Base-by-base conservation (phyloP, 2,888 invertebrate species). In the Drosophila percnosoma region DNA sequence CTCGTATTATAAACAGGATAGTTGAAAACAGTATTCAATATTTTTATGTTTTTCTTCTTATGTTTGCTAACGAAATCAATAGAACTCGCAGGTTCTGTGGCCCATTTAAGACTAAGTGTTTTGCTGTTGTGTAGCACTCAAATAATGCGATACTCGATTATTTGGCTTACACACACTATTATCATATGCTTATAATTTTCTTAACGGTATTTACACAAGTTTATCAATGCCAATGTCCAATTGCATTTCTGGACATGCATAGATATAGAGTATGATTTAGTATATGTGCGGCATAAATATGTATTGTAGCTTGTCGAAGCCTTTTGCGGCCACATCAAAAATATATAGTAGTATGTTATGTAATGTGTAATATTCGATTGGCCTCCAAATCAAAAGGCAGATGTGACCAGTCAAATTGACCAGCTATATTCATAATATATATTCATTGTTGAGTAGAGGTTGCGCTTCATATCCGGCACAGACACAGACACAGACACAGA, bases 161-260 rank as follows among this genome's bases (percentile, higher is more conserved):
- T 75, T 78, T 78, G 78, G 42, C 61, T 33, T 49, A 66, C 74
- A 75, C 72, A 33, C 38, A n/a, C 24, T 24, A 18, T 34, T 36
- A 29, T 21, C 40, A 24, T 64, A 59, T n/a, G 55, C 54, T 42
- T 61, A 33, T 57, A 40, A 24, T 33, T 48, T 64, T 8, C 79
- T 64, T 68, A 64, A 63, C 55, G 57, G 57, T 78, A 78, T 78
- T 76, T 80, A 78, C 81, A 78, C 57, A 71, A 52, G 54, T 48
- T 63, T 45, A 29, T 58, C 40, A 42, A 38, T 59, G 68, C 27
- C 31, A 49, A 63, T 42, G 15, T 57, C 49, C 40, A 59, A 60
- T 34, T 24, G 36, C 49, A 51, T 40, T 27, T 34, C 8, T 38
- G 38, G 49, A 51, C 29, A 49, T 31, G 27, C 51, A 40, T 57